Base-by-base conservation (phyloP, 2,888 invertebrate species). In the Epinotia ramella region DNA sequence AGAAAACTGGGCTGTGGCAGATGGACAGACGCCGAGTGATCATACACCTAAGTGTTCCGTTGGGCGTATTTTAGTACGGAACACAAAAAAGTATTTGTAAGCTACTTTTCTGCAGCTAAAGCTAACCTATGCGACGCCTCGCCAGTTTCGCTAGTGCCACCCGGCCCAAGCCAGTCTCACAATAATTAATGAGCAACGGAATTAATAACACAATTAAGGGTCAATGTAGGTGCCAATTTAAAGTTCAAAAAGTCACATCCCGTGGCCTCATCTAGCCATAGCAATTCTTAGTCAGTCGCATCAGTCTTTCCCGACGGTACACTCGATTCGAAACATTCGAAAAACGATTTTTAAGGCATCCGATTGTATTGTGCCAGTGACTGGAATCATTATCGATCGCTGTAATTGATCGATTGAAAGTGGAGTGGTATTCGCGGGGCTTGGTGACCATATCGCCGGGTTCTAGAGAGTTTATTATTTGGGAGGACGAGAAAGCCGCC, bases 201-300 rank as follows among this genome's bases (percentile, higher is more conserved):
- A 76, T 59, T 46, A 71, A 71, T 75, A 80, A 80, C 73, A 79
- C 82, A 84, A 86, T 82, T 80, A 74, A 79, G 81, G 92, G 92
- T 92, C 89, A 92, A 90, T 84, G 81, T 78, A 83, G 81, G 84
- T 86, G 90, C 88, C 89, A 90, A 89, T 88, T 89, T 86, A 87
- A 81, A 73, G 75, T 40, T 75, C 70, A 46, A 69, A 57, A 75
- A 66, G 75, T 70, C 69, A 24, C 70, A 70, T 75, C 75, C 60
- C 64, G 70, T 66, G 40, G 68, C n/a, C 40, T 24, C 40, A 71
- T 53, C 75, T 71, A 70, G 70, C 28, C 73, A 62, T 71, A 57
- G 69, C 56, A 63, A 40, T 33, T 44, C 59, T 64, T 44, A 71
- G 53, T 66, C 75, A 75, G 75, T 75, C 60, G 56, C n/a, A 13